Percentiles rank a stretch among this genome's conserved stretches.
Conservation (phyloP, 2,888 invertebrate genomes). For the Cancer borealis region DNA sequence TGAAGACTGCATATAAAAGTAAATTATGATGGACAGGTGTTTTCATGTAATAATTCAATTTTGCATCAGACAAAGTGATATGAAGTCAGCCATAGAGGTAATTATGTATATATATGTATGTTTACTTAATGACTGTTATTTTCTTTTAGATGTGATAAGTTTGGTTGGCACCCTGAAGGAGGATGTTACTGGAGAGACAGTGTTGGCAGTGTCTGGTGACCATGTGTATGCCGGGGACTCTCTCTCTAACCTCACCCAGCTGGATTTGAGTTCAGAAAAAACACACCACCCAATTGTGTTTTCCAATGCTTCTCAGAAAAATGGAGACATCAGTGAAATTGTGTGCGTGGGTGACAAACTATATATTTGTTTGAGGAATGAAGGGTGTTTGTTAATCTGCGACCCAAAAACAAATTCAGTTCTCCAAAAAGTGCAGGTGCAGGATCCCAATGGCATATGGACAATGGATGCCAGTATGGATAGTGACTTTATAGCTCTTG, state of each 20-base stretch:
- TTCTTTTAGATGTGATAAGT: slow-evolving; percentile 25
- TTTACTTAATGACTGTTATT: not conserved
- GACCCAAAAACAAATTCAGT: not conserved
- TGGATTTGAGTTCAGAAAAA: not conserved
- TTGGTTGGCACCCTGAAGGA: not conserved
- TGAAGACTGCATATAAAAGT: too few species aligned
- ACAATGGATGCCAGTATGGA: slow-evolving; percentile 14
- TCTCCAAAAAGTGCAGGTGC: not conserved
- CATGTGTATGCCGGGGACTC: not conserved
- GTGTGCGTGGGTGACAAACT: not conserved
- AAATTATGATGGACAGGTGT: too few species aligned
- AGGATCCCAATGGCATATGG: not conserved
- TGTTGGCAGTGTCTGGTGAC: not conserved
- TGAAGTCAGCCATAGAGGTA: too few species aligned
- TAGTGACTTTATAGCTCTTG: not conserved
- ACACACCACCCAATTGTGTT: not conserved
- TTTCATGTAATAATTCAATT: too few species aligned
- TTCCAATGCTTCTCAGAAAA: not conserved
- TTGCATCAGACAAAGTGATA: too few species aligned
- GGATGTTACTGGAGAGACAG: not conserved
- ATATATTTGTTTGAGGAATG: not conserved
- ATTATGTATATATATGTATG: not conserved
- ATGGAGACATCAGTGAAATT: not conserved
- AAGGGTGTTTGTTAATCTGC: not conserved
- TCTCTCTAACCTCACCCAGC: not conserved